Percentiles rank a stretch among this genome's conserved stretches.
Evolutionary conservation across 2,113 vertebrate genomes (phyloP).

Genomic region (Rhinichthys klamathensis): DNA sequence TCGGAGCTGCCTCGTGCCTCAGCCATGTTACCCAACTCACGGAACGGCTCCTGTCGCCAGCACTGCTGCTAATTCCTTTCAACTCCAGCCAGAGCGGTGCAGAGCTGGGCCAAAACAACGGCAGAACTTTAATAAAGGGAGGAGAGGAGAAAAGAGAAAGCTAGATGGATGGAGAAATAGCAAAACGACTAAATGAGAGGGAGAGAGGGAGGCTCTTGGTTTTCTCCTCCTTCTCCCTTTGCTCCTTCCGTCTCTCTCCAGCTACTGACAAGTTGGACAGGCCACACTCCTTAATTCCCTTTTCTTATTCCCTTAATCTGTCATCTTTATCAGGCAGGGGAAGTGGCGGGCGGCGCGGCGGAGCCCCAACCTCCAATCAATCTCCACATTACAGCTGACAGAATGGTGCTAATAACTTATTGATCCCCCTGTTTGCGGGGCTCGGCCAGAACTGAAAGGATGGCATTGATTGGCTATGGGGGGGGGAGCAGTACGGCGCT

Average conservation of each 20-base stretch:
- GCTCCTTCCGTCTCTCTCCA: conserved; percentile 66
- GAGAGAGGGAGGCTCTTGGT: conserved; percentile 19
- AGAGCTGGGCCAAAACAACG: background rate
- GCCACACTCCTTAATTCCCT: conserved; percentile 94
- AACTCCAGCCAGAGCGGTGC: conserved; percentile 34
- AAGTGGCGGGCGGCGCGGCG: conserved; percentile 82
- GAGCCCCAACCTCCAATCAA: conserved; percentile 89
- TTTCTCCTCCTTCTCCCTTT: conserved; percentile 46
- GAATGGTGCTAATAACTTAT: conserved; percentile 99
- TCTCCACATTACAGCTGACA: conserved; percentile 99
- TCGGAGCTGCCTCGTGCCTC: conserved; percentile 55
- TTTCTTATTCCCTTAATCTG: conserved; percentile 98
- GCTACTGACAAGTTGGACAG: conserved; percentile 87
- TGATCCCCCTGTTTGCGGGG: conserved; percentile 88
- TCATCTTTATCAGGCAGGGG: conserved; percentile 97
- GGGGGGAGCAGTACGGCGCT: conserved; percentile 59
- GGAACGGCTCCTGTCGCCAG: conserved; percentile 29
- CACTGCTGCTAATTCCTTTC: conserved; percentile 21
- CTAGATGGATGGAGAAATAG: conserved; percentile 32
- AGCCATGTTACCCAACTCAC: conserved; percentile 64
- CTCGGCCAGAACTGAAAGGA: conserved; percentile 86
- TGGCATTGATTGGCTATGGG: conserved; percentile 89
- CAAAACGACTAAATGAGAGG: conserved; percentile 9
- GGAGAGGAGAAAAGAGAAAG: background rate
- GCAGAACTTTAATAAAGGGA: conserved; percentile 30